Evolutionary conservation across 2,797 vertebrate species (phyloP), one percentile per base, ranked within the genome.

Genomic region (Darevskia mixta): DNA sequence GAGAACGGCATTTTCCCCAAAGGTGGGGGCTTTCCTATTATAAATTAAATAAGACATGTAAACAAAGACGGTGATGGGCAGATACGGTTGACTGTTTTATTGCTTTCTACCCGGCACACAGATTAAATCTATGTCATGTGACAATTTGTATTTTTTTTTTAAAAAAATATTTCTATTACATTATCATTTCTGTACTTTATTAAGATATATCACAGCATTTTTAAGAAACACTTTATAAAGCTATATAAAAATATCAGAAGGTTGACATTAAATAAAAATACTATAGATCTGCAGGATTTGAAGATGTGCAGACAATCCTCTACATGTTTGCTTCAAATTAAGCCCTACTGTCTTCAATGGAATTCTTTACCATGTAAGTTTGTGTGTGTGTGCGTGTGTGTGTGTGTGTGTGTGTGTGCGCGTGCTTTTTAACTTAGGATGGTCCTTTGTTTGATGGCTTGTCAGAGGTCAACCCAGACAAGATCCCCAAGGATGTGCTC

Each of bases 241-340:
- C 13, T 29, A 58, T 9, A 35, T 66, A 76, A 87, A 17, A 83
- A 88, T 78, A 23, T 27, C 29, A 78, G 6, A 67, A 77, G 18
- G 58, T 29, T 87, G 61, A 45, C 10, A 71, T 83, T 55, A 29
- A 66, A 25, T 1, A 96, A 93, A 93, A 92, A 92, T 91, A 95
- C 95, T 91, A 94, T 95, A 95, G 88, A 80, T 94, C 96, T 95
- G 64, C 86, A 86, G 55, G 75, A 85, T 86, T 94, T 93, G 91
- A 92, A 94, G 91, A 93, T 89, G 5, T 64, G 61, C 61, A 64
- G 61, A 23, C 61, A 64, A 23, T 64, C 61, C 61, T 64, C 61
- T 64, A 64, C 20, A 64, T 23, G 20, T 64, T 23, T 64, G 20
- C 61, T 64, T 64, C 61, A 64, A 23, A 23, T 18, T 64, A 64